Percentiles rank a stretch among this genome's conserved stretches.
Evolutionary conservation across 2,113 vertebrate genomes (phyloP).

Genomic region (Collichthys lucidus): DNA sequence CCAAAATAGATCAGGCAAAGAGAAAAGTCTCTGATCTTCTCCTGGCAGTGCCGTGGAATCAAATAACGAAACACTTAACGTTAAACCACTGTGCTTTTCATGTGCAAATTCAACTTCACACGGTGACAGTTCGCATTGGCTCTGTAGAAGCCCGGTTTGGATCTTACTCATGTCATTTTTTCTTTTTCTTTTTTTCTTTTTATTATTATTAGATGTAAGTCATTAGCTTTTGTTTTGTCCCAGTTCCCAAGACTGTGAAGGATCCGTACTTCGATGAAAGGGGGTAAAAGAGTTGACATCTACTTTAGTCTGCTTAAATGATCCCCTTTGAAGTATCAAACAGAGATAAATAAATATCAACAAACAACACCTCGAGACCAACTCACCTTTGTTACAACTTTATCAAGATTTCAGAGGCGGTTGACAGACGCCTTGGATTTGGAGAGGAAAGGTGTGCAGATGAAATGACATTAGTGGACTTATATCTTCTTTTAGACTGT

Average conservation of each 20-base stretch:
- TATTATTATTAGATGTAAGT: slow-evolving; percentile 62
- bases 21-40: slow-evolving; percentile 80
- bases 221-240: slow-evolving; percentile 75
- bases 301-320: slow-evolving; percentile 77
- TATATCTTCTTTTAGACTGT: slow-evolving; percentile 8
- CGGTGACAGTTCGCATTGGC: slow-evolving; percentile 77
- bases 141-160: slow-evolving; percentile 63
- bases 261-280: slow-evolving; percentile 63
- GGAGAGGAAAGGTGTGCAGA: background rate
- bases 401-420: slow-evolving; percentile 40
- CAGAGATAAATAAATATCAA: slow-evolving; percentile 78
- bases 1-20: slow-evolving; percentile 84
- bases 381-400: slow-evolving; percentile 40
- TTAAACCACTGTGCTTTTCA: slow-evolving; percentile 77
- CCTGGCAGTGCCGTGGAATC: slow-evolving; percentile 69
- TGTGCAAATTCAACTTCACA: slow-evolving; percentile 84
- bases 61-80: slow-evolving; percentile 80
- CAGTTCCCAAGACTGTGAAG: slow-evolving; percentile 66
- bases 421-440: slow-evolving; percentile 17
- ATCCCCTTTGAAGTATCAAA: slow-evolving; percentile 75
- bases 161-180: slow-evolving; percentile 65
- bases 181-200: slow-evolving; percentile 67
- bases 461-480: background rate
- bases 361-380: slow-evolving; percentile 60
- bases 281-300: slow-evolving; percentile 76